A percentile compares a stretch with the other conserved stretches of the same genome.
Conservation (phyloP, 2,888 invertebrate genomes). For the Eupithecia centaureata region DNA sequence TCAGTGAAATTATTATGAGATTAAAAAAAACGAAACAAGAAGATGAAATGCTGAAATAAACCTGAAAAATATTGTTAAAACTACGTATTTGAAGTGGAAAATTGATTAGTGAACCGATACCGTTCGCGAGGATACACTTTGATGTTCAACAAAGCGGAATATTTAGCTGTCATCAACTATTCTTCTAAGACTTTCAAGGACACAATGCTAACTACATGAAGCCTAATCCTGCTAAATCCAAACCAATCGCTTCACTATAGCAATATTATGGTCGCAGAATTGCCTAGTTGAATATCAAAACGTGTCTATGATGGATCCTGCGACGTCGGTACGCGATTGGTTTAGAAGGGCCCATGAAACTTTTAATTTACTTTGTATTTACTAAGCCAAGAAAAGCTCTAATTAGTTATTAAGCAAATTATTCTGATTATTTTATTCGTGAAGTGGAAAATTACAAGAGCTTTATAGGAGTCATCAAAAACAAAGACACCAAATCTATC, state of each 20-base stretch:
- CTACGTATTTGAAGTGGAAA: slow-evolving; percentile 46
- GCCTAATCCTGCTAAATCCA: neutral
- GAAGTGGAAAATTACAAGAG: neutral
- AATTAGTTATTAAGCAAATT: neutral
- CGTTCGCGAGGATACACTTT: slow-evolving; percentile 72
- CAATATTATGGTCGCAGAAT: neutral
- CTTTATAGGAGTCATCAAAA: neutral
- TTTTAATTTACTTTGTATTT: neutral
- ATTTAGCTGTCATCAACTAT: slow-evolving; percentile 57
- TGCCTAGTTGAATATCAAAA: neutral
- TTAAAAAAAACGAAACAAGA: neutral
- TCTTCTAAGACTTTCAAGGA: slow-evolving; percentile 65
- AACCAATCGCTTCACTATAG: neutral
- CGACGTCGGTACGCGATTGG: neutral
- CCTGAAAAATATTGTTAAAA: slow-evolving; percentile 17
- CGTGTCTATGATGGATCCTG: neutral
- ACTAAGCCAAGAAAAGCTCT: neutral
- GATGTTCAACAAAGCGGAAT: slow-evolving; percentile 66
- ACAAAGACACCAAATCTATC: neutral
- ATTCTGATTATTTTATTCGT: neutral
- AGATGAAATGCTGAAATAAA: neutral
- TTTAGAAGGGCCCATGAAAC: neutral
- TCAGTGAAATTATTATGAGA: neutral
- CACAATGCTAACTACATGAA: slow-evolving; percentile 32
- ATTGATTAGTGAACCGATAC: slow-evolving; percentile 61